Evolutionary conservation across 2,888 invertebrate species (phyloP).

Genomic region (Cataglyphis altisquamis): DNA sequence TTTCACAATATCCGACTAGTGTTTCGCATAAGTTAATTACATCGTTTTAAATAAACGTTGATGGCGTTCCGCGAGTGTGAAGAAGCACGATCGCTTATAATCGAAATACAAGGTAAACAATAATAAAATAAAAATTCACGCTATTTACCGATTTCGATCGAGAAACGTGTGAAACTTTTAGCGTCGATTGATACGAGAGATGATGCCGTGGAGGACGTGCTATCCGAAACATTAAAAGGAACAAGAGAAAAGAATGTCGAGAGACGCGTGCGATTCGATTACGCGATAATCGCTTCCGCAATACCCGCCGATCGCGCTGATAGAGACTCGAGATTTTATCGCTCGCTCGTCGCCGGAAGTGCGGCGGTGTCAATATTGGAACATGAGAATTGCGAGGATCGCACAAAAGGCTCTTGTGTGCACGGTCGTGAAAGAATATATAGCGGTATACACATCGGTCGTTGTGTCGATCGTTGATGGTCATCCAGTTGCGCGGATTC

Average conservation of each 20-base stretch:
- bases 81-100: not conserved
- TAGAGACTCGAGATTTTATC: slow-evolving; percentile 35
- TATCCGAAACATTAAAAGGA: not conserved
- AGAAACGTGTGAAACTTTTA: not conserved
- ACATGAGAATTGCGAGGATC: slow-evolving; percentile 43
- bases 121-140: slow-evolving; percentile 9
- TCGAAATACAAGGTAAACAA: slow-evolving; percentile 9
- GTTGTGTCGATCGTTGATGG: not conserved
- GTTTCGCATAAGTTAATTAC: slow-evolving; percentile 13
- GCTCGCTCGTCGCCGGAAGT: slow-evolving; percentile 25
- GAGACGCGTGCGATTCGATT: slow-evolving; percentile 41
- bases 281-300: slow-evolving; percentile 40
- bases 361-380: slow-evolving; percentile 44
- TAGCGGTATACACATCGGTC: slow-evolving; percentile 12
- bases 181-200: slow-evolving; percentile 5
- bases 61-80: not conserved
- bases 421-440: slow-evolving; percentile 22
- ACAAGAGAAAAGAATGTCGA: not conserved
- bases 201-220: not conserved
- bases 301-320: slow-evolving; percentile 1
- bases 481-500: slow-evolving; percentile 5
- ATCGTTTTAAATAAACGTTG: not conserved
- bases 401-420: slow-evolving; percentile 43
- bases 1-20: slow-evolving; percentile 33
- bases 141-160: not conserved